These are phyloP conservation scores for Cynaeus angustus DNA, from an alignment of 2,888 invertebrate genomes.

Conservation along the genomic window DNA sequence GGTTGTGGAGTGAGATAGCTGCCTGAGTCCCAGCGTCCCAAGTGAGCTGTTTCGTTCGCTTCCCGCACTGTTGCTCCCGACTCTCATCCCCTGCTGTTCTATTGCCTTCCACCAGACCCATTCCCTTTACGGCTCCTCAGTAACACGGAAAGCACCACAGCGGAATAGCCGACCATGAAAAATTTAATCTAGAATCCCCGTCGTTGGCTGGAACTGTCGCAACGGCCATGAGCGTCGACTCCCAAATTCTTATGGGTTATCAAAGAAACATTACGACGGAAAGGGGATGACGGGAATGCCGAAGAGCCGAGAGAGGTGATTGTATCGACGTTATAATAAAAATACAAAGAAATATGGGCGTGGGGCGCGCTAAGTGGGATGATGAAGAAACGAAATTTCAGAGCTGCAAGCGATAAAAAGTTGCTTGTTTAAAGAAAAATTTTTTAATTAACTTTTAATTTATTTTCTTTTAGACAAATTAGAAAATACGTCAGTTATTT, in stretches of 20 bases:
- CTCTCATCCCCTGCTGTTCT: slow-evolving; percentile 54
- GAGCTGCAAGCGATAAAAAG: neutral
- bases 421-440: too few relatives aligned
- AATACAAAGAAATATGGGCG: slow-evolving; percentile 3
- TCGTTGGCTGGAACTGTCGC: slow-evolving; percentile 64
- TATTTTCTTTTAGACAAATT: too few relatives aligned
- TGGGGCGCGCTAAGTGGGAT: neutral
- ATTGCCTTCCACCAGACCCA: slow-evolving; percentile 52
- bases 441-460: too few relatives aligned
- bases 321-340: slow-evolving; percentile 8
- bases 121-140: slow-evolving; percentile 61
- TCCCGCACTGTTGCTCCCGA: slow-evolving; percentile 61
- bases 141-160: slow-evolving; percentile 57
- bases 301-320: slow-evolving; percentile 8
- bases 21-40: slow-evolving; percentile 57
- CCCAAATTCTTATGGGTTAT: slow-evolving; percentile 42
- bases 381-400: neutral
- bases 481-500: too few relatives aligned
- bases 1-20: slow-evolving; percentile 56
- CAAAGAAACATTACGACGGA: slow-evolving; percentile 41
- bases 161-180: slow-evolving; percentile 65
- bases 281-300: slow-evolving; percentile 16
- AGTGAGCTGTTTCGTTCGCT: slow-evolving; percentile 62
- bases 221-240: slow-evolving; percentile 55
- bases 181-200: slow-evolving; percentile 67